Percentiles rank a stretch among this genome's conserved stretches.
Evolutionary conservation across 2,888 invertebrate genomes (phyloP).

Genomic region (Pseudococcus jackbeardsleyi): DNA sequence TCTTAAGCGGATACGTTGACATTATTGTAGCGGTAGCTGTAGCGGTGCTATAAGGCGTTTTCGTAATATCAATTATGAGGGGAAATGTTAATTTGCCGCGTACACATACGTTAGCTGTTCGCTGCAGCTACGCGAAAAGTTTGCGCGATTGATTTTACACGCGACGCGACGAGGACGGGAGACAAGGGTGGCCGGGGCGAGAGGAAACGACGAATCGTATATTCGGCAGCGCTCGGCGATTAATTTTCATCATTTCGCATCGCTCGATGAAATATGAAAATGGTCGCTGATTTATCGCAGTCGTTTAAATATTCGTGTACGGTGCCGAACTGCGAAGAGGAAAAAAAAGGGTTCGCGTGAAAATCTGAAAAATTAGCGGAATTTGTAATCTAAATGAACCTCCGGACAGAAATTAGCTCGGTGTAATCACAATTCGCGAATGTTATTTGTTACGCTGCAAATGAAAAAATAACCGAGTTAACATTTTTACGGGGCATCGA

Average conservation of each 20-base stretch:
- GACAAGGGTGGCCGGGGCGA: background rate
- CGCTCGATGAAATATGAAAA: constrained; percentile 45
- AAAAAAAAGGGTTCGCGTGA: constrained; percentile 46
- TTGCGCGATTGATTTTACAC: background rate
- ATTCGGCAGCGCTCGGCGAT: background rate
- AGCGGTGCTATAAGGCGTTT: background rate
- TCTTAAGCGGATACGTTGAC: constrained; percentile 18
- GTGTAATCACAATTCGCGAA: constrained; percentile 31
- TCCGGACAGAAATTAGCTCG: constrained; percentile 56
- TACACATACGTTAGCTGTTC: background rate
- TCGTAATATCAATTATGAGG: constrained; percentile 9
- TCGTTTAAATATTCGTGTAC: constrained; percentile 42
- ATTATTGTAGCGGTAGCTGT: constrained; percentile 8
- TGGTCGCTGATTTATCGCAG: constrained; percentile 2
- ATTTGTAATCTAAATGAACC: constrained; percentile 56
- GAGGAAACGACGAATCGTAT: background rate
- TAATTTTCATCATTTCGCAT: constrained; percentile 47
- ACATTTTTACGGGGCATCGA: constrained; percentile 60
- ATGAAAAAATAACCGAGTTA: constrained; percentile 63
- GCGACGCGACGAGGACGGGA: background rate
- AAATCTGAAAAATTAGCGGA: constrained; percentile 46
- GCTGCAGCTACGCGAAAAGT: background rate
- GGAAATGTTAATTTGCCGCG: background rate
- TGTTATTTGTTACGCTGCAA: constrained; percentile 54
- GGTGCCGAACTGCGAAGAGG: background rate